Conservation (phyloP, 2,113 vertebrate species). For the Xiphophorus maculatus region DNA sequence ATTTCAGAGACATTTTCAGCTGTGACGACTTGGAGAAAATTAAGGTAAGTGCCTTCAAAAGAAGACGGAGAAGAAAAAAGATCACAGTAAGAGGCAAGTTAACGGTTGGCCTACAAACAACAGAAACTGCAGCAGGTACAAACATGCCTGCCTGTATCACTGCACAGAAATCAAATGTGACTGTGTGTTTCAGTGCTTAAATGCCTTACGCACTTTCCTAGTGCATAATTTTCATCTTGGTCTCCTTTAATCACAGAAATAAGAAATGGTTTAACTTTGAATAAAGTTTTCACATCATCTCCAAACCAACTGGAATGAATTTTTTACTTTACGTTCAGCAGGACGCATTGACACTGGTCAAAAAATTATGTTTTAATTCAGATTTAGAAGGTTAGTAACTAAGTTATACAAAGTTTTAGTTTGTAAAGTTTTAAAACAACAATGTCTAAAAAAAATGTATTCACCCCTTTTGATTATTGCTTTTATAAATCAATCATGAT, state of each 20-base stretch:
- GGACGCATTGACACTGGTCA: neutral
- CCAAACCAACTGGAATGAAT: neutral
- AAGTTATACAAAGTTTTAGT: neutral
- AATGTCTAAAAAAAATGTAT: too few relatives aligned
- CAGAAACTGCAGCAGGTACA: conserved; percentile 80
- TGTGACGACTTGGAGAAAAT: conserved; percentile 2
- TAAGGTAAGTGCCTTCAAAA: conserved; percentile 14
- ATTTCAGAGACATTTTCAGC: neutral
- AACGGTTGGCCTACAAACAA: conserved; percentile 78
- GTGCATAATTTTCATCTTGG: neutral
- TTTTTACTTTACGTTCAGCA: neutral
- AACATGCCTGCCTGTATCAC: conserved; percentile 67
- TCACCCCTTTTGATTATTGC: too few relatives aligned
- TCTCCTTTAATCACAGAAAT: neutral
- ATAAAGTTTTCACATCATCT: neutral
- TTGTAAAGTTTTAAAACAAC: too few relatives aligned
- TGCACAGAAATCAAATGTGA: conserved; percentile 29
- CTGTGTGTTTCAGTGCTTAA: conserved; percentile 13
- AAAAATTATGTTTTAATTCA: neutral
- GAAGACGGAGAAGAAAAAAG: conserved; percentile 4
- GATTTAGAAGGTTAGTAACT: neutral
- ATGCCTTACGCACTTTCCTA: conserved; percentile 2
- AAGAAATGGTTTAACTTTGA: neutral
- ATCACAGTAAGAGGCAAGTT: conserved; percentile 37
- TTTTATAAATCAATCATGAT: too few relatives aligned